Evolutionary conservation across 1,140 invertebrate species (phyloP).

Genomic region (Lithobius niger): DNA sequence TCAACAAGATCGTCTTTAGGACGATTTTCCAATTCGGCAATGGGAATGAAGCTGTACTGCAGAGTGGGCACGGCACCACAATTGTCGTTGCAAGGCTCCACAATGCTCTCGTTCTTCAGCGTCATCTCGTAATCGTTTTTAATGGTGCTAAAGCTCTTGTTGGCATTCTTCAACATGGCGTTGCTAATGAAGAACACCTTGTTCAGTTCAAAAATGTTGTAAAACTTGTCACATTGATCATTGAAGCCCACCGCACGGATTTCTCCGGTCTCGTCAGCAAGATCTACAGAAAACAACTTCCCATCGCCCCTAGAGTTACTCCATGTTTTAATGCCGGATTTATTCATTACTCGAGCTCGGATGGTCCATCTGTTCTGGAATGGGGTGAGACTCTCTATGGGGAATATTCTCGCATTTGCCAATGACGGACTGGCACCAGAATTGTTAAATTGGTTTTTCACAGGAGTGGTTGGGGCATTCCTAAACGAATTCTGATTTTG

Average conservation of each 20-base stretch:
- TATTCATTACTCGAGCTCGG: constrained; percentile 73
- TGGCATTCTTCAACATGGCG: constrained; percentile 71
- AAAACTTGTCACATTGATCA: constrained; percentile 78
- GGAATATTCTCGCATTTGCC: too few species aligned
- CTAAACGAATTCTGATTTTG: too few species aligned
- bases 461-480: too few species aligned
- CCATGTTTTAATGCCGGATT: constrained; percentile 69
- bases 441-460: too few species aligned
- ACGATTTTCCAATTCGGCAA: constrained; percentile 55
- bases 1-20: constrained; percentile 54
- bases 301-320: constrained; percentile 84
- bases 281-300: constrained; percentile 81
- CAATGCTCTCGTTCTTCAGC: constrained; percentile 61
- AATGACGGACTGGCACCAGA: too few species aligned
- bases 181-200: constrained; percentile 67
- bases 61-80: constrained; percentile 51
- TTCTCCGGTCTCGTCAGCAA: constrained; percentile 87
- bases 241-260: constrained; percentile 91
- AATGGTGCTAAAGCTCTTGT: constrained; percentile 69
- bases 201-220: constrained; percentile 69
- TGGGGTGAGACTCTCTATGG: too few species aligned
- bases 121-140: constrained; percentile 96
- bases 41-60: constrained; percentile 67
- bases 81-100: constrained; percentile 54
- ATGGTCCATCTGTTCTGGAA: constrained; percentile 83